These are phyloP conservation scores for Aphelocoma californica DNA, from an alignment of 2,797 vertebrate genomes.

Conservation along the genomic window DNA sequence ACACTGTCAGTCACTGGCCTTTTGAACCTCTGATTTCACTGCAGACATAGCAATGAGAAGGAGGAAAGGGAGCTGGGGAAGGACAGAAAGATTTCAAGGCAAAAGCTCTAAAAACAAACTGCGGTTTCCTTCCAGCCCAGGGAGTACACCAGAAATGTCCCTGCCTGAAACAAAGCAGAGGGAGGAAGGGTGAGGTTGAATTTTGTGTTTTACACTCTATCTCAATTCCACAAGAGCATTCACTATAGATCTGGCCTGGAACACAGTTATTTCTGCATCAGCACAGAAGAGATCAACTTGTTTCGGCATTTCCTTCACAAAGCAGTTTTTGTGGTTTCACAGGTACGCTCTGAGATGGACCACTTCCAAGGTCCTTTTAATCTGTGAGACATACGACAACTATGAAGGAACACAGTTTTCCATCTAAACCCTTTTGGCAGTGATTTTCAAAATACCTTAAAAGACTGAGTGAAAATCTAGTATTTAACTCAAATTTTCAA, in stretches of 20 bases:
- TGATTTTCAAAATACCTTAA: not conserved
- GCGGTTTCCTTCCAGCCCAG: not conserved
- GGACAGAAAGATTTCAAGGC: constrained; percentile 7
- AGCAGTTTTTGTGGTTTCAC: not conserved
- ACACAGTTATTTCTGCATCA: not conserved
- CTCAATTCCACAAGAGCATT: not conserved
- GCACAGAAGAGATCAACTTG: not conserved
- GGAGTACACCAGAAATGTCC: not conserved
- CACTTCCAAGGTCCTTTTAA: not conserved
- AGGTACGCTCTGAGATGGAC: not conserved
- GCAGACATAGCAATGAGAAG: not conserved
- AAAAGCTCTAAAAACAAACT: constrained; percentile 17
- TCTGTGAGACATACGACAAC: not conserved
- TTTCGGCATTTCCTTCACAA: not conserved
- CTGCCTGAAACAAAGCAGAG: constrained; percentile 4
- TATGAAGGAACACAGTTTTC: not conserved
- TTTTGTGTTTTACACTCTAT: not conserved
- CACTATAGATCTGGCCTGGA: not conserved
- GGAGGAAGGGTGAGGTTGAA: constrained; percentile 40
- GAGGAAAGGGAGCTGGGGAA: not conserved
- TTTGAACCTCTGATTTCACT: not conserved
- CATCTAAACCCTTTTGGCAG: not conserved
- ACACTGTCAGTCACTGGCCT: not conserved
- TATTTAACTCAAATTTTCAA: not conserved
- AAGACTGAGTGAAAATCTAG: not conserved